Evolutionary conservation across 2,113 vertebrate species (phyloP).

Genomic region (Indicator indicator): DNA sequence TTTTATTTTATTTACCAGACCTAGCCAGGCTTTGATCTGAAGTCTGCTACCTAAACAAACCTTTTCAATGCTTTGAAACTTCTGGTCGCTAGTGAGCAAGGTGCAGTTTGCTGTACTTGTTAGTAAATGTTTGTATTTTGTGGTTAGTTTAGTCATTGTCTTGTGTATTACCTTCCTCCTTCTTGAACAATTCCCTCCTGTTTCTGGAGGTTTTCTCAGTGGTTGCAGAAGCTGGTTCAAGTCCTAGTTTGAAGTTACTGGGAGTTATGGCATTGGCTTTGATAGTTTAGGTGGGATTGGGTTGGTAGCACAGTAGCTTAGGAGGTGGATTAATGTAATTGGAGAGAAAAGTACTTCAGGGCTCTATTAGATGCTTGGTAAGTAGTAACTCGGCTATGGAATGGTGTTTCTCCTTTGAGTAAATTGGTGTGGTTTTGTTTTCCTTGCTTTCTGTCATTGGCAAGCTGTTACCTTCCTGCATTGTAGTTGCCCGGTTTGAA

Average conservation of each 20-base stretch:
- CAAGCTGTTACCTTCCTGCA: not conserved
- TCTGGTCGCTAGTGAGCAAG: not conserved
- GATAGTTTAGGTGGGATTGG: not conserved
- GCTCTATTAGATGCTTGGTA: not conserved
- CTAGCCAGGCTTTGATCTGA: not conserved
- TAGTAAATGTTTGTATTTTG: not conserved
- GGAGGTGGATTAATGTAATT: not conserved
- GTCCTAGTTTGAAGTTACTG: not conserved
- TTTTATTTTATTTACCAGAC: not conserved
- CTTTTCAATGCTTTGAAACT: not conserved
- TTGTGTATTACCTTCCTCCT: not conserved
- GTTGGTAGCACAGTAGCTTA: not conserved
- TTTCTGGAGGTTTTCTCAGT: not conserved
- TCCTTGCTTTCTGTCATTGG: not conserved
- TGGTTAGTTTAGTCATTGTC: not conserved
- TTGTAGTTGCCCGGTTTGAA: not conserved
- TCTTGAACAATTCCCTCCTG: not conserved
- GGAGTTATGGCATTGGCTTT: fast-evolving
- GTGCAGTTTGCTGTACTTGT: not conserved
- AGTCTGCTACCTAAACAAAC: not conserved
- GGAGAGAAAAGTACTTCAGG: not conserved
- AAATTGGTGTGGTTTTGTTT: not conserved
- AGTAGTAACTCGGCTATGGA: not conserved
- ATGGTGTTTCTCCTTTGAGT: not conserved
- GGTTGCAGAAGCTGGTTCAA: not conserved